Conservation (phyloP, 2,113 vertebrate species). For the Prionailurus bengalensis region DNA sequence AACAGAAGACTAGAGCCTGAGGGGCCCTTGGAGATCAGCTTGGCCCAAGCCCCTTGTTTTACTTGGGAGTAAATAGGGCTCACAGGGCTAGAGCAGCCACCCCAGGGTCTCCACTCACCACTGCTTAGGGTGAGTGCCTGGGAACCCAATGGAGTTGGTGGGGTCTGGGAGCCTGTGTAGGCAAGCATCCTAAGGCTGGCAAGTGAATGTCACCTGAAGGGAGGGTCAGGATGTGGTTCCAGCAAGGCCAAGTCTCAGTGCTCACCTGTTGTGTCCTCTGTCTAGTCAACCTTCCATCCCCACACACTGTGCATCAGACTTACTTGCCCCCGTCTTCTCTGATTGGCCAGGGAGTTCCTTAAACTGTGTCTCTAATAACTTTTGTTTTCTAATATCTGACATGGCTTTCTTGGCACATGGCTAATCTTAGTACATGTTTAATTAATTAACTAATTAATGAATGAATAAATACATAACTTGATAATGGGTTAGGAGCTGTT, state of each 20-base stretch:
- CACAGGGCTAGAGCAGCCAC: no score
- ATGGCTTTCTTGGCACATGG: not conserved
- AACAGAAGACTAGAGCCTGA: not conserved
- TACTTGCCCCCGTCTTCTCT: fast-evolving
- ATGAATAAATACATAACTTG: not conserved
- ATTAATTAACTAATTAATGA: not conserved
- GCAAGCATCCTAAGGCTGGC: no score
- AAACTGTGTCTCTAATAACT: not conserved
- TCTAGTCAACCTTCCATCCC: fast-evolving
- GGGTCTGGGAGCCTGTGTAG: not conserved
- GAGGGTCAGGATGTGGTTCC: fast-evolving
- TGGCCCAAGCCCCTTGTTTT: not conserved
- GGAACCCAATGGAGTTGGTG: not conserved
- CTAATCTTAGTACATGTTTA: not conserved
- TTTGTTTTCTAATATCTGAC: not conserved
- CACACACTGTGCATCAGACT: fast-evolving
- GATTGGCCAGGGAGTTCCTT: not conserved
- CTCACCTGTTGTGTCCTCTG: no score
- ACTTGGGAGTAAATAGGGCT: no score
- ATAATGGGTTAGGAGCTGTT: fast-evolving
- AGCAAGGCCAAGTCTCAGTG: not conserved
- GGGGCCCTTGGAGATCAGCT: no score
- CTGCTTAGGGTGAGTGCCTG: no score
- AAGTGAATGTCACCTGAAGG: no score
- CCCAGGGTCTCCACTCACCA: no score